Base-by-base conservation (phyloP, 1,140 invertebrate genomes). In the Aporrectodea caliginosa region DNA sequence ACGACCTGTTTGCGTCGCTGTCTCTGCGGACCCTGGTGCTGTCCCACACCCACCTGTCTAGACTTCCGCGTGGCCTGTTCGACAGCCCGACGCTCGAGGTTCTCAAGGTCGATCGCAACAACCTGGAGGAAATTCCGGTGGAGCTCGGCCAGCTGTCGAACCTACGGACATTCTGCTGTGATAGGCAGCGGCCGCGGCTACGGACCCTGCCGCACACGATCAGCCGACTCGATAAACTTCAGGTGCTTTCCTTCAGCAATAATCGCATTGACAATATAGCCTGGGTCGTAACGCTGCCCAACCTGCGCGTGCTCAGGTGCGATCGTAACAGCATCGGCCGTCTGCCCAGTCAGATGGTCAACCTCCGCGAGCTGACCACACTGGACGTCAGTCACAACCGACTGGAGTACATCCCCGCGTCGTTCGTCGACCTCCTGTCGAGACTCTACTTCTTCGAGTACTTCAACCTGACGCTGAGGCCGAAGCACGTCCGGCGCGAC, bases 301-400 rank as follows among this genome's bases (percentile, higher is more conserved):
- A 35, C 31, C 73, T 81, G n/a, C 76, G 77, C 33, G 71, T 78
- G 33, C 77, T 81, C n/a, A 69, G 77, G 12, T 81, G 80, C 80
- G 76, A 78, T n/a, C 70, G 80, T 2, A 81, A 81, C 72, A 71
- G 75, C 33, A 81, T 81, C 16, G 73, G 76, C 27, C 80, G 80
- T 69, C 71, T 81, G 71, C 80, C 80, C 0, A 73, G 30, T n/a
- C 80, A 81, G 31, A 58, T 81, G 72, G 76, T 68, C 68, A 81
- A 73, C 32, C 76, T 81, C 22, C 69, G 43, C 35, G 75, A 80
- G 16, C 72, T 81, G 69, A 78, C 73, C 22, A 68, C 70, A 35
- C 77, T 81, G n/a, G 77, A 81, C 73, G 75, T 81, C 71, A 78
- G 80, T 14, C 80, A 81, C 34, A 81, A 81, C 68, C 77, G 80